Evolutionary conservation across 1,140 invertebrate species (phyloP).

Genomic region (Pristionchus pacificus): DNA sequence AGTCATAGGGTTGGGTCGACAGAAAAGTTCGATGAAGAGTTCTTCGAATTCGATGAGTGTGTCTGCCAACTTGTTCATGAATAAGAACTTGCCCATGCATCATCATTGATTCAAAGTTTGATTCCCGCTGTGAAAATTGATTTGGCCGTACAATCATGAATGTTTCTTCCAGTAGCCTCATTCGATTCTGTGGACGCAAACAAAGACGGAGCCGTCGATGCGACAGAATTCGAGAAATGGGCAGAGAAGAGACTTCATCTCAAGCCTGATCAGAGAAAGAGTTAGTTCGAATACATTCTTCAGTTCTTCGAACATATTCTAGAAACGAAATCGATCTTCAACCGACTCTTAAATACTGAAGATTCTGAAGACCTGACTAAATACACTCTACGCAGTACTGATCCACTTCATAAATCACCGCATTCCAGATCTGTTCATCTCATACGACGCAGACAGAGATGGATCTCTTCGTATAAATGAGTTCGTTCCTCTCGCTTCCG

Average conservation of each 20-base stretch:
- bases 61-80: too few species aligned
- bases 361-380: background rate
- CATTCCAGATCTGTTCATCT: constrained; percentile 25
- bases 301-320: background rate
- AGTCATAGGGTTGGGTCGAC: too few species aligned
- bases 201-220: constrained; percentile 13
- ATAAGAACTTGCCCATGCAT: too few species aligned
- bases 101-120: too few species aligned
- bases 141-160: too few species aligned
- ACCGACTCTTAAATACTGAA: background rate
- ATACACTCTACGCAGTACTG: background rate
- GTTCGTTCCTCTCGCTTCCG: constrained; percentile 37
- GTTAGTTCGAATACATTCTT: background rate
- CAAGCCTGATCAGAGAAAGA: constrained; percentile 8
- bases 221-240: constrained; percentile 32
- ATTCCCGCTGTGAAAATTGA: too few species aligned
- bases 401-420: background rate
- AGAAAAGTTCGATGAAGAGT: too few species aligned
- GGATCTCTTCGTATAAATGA: constrained; percentile 30
- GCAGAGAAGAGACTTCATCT: constrained; percentile 13
- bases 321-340: background rate
- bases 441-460: constrained; percentile 24
- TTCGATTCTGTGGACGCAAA: constrained; percentile 29
- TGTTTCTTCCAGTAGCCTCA: constrained; percentile 23
- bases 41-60: too few species aligned